Evolutionary conservation across 2,797 vertebrate species (phyloP).

Genomic region (Sylvia borin): DNA sequence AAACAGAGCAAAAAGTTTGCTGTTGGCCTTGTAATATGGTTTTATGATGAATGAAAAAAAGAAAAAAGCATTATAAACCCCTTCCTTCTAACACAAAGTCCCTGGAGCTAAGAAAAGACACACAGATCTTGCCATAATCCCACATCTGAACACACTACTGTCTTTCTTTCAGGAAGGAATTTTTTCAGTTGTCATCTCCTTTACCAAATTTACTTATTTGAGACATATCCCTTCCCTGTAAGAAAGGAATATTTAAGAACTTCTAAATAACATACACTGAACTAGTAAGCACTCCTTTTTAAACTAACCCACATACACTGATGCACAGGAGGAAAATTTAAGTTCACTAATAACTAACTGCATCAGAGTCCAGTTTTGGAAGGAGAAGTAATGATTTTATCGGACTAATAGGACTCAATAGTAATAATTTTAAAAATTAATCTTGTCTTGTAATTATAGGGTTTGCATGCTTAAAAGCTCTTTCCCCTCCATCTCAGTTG

Average conservation of each 20-base stretch:
- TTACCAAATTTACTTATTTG: not conserved
- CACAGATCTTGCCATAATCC: not conserved
- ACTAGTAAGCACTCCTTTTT: not conserved
- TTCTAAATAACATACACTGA: not conserved
- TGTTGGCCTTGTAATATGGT: not conserved
- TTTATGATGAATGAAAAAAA: not conserved
- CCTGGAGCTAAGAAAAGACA: not conserved
- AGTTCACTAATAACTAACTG: not conserved
- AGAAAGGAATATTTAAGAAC: not conserved
- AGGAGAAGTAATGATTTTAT: not conserved
- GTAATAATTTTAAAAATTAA: not conserved
- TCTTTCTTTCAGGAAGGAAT: not conserved
- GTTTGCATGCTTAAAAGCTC: not conserved
- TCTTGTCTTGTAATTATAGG: conserved; percentile 11
- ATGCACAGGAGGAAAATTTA: not conserved
- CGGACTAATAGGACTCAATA: not conserved
- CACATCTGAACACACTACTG: not conserved
- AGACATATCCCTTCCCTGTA: not conserved
- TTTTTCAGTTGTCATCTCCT: not conserved
- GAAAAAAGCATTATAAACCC: not conserved
- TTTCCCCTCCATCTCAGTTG: not conserved
- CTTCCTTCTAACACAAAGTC: not conserved
- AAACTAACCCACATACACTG: not conserved
- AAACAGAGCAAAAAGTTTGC: not conserved
- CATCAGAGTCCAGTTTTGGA: not conserved